These are phyloP conservation scores for Phoxinus dragarum DNA, from an alignment of 2,797 vertebrate species.

Conservation along the genomic window DNA sequence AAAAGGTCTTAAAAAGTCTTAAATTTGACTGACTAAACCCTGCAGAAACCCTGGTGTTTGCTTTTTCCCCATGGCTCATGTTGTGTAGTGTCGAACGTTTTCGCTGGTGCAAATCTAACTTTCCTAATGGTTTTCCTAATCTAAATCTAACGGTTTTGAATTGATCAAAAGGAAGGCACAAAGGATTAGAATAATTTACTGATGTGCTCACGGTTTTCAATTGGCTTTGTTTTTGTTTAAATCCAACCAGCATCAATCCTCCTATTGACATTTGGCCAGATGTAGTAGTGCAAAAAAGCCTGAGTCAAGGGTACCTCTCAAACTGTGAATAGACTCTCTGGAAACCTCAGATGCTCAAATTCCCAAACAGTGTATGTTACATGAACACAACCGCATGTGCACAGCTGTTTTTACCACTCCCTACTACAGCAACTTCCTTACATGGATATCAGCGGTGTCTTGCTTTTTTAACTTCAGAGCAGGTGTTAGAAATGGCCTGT, in stretches of 20 bases:
- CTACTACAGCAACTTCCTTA: conserved; percentile 21
- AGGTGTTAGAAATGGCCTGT: conserved; percentile 1
- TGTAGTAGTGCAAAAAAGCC: conserved; percentile 9
- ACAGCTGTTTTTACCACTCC: conserved; percentile 20
- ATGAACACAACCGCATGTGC: conserved; percentile 25
- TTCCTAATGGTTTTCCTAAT: not conserved
- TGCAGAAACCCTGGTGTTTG: no score
- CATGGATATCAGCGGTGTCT: conserved; percentile 16
- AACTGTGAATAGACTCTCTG: conserved; percentile 4
- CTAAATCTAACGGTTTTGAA: not conserved
- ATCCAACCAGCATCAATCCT: not conserved
- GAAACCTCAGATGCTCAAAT: conserved; percentile 42
- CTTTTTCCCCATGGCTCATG: not conserved
- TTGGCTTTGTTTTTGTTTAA: conserved; percentile 12
- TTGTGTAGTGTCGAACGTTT: not conserved
- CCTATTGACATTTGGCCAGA: conserved; percentile 3
- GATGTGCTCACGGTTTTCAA: not conserved
- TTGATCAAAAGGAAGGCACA: not conserved
- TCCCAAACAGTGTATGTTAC: conserved; percentile 39
- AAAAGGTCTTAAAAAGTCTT: no score
- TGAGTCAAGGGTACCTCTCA: conserved; percentile 23
- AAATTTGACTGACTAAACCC: no score
- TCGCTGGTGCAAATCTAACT: not conserved
- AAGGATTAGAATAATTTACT: not conserved
- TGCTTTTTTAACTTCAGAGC: not conserved